Evolutionary conservation across 2,888 invertebrate genomes (phyloP).

Genomic region (Mythimna albipuncta): DNA sequence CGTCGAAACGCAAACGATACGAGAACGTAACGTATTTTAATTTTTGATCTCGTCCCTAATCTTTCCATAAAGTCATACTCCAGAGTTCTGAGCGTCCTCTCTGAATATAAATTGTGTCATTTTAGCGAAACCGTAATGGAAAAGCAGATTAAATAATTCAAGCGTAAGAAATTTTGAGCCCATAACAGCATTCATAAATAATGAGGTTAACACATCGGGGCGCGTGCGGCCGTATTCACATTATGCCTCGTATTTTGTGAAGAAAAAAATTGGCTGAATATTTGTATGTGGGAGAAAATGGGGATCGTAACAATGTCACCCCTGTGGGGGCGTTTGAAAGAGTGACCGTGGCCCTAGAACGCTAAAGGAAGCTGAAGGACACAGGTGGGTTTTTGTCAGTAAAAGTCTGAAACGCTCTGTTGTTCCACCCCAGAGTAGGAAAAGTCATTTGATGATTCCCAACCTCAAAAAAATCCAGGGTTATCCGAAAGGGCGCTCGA

Average conservation of each 20-base stretch:
- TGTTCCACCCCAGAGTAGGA: too few relatives aligned
- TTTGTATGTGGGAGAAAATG: constrained; percentile 29
- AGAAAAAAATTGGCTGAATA: constrained; percentile 18
- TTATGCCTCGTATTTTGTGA: constrained; percentile 60
- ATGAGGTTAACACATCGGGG: constrained; percentile 83
- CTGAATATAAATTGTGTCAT: constrained; percentile 89
- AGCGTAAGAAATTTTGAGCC: constrained; percentile 87
- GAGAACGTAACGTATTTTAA: constrained; percentile 73
- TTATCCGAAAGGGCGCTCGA: too few relatives aligned
- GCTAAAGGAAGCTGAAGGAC: too few relatives aligned
- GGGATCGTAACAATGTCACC: constrained; percentile 13
- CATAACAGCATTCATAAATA: constrained; percentile 88
- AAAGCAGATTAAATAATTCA: constrained; percentile 90
- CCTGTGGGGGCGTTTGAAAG: too few relatives aligned
- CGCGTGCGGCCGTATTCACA: constrained; percentile 66
- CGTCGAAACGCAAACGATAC: constrained; percentile 52
- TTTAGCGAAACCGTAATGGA: constrained; percentile 88
- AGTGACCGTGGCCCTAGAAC: too few relatives aligned
- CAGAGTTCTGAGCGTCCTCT: constrained; percentile 76
- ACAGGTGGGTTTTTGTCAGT: too few relatives aligned
- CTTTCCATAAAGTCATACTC: constrained; percentile 84
- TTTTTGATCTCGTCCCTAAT: constrained; percentile 85
- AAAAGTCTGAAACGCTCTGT: too few relatives aligned
- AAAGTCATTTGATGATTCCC: too few relatives aligned
- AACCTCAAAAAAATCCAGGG: too few relatives aligned